These are phyloP conservation scores for Regulus satrapa DNA, from an alignment of 2,113 vertebrate genomes.

Conservation along the genomic window DNA sequence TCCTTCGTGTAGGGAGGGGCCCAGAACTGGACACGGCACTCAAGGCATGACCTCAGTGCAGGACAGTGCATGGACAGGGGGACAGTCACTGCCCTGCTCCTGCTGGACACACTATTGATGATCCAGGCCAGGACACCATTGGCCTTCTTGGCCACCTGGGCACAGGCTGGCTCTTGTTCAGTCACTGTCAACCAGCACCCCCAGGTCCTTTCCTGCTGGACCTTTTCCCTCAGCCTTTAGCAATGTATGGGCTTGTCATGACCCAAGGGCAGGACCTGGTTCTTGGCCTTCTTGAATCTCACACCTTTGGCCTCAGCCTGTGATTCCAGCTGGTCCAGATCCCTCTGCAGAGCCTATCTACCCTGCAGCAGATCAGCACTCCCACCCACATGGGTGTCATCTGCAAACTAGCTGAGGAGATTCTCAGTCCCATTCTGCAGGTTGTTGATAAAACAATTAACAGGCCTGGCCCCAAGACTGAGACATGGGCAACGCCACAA, in stretches of 20 bases:
- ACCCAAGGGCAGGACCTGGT: background rate
- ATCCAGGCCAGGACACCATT: background rate
- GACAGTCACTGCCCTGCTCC: rapidly evolving
- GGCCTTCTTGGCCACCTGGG: background rate
- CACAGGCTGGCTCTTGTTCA: background rate
- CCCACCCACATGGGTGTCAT: too few species aligned
- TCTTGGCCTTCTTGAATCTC: background rate
- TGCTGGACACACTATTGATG: background rate
- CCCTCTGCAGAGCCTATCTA: too few species aligned
- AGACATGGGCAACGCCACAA: background rate
- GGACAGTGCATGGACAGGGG: rapidly evolving
- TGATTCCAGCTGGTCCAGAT: too few species aligned
- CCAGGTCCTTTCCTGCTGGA: background rate
- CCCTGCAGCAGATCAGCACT: background rate
- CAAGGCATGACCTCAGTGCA: background rate
- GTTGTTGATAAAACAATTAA: background rate
- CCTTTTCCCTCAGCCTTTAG: background rate
- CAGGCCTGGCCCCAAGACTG: background rate
- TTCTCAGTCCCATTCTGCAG: background rate
- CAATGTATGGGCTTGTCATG: background rate
- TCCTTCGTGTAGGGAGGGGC: background rate
- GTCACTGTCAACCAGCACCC: rapidly evolving
- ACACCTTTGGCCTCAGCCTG: rapidly evolving
- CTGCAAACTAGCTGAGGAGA: background rate
- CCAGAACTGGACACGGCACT: background rate